Base-by-base conservation (phyloP, 2,888 invertebrate species). In the Synergus itoensis region DNA sequence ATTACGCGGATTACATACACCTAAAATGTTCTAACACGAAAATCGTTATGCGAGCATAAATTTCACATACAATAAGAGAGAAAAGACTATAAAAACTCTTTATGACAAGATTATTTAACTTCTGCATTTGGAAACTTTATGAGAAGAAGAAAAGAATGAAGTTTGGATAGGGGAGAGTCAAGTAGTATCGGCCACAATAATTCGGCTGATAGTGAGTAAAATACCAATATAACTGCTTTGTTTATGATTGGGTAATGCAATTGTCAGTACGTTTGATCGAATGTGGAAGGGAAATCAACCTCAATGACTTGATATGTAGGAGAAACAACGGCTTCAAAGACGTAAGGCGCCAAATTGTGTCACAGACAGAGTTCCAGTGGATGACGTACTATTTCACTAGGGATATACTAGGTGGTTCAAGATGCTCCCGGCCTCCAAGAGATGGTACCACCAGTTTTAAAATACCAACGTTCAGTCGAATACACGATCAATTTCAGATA, bases 311-410 rank as follows among this genome's bases (percentile, higher is more conserved):
- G 9, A 21, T 1, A 1, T 18, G 9, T 60, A 9, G 4, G 4
- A 60, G 60, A 60, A 60, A 60, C 9, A 60, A 0, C 14, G 36
- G n/a, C 11, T 5, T 28, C 11, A 67, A 43, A 69, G 69, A 36
- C 36, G 28, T 36, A 73, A 16, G n/a, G 41, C 41, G 41, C 11
- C 48, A 48, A 53, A 53, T 28, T 53, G 14, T 81, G 87, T 87
- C 87, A 85, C 80, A 81, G 69, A 79, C 87, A 87, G 86, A 83
- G 80, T 80, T 85, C 73, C 84, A 69, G 77, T n/a, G 80, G 69
- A 87, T 87, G 88, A 88, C 86, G 85, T 82, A 88, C 83, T 77
- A 86, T 87, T 84, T 84, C 81, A 60, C 84, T 79, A 81, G 53
- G 86, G 84, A 86, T 85, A 28, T 28, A n/a, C n/a, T n/a, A n/a